These are phyloP conservation scores for Gymnocheta viridis DNA, from an alignment of 2,888 invertebrate species.

Conservation along the genomic window DNA sequence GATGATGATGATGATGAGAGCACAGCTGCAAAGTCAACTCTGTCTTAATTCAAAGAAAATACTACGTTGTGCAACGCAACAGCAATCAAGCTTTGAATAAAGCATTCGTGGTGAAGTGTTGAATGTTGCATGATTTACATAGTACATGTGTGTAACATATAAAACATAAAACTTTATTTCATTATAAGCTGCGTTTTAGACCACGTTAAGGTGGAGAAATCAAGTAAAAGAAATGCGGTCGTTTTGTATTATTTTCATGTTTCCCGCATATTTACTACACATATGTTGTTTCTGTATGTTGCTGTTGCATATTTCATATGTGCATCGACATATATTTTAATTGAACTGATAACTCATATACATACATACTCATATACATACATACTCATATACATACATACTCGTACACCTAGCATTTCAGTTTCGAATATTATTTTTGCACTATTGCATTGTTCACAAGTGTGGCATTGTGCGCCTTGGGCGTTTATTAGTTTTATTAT, in stretches of 20 bases:
- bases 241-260: not conserved
- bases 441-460: not conserved
- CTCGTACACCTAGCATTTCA: no score
- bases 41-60: not conserved
- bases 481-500: slow-evolving; percentile 19
- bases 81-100: not conserved
- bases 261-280: not conserved
- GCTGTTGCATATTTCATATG: not conserved
- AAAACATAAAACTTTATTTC: not conserved
- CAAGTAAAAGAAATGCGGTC: not conserved
- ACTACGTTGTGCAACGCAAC: not conserved
- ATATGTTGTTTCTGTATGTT: not conserved
- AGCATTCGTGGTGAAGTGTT: slow-evolving; percentile 51
- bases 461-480: not conserved
- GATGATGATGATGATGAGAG: not conserved
- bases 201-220: not conserved
- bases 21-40: slow-evolving; percentile 15
- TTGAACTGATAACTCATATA: slow-evolving; percentile 52
- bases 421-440: not conserved
- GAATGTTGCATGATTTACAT: slow-evolving; percentile 6
- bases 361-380: no score
- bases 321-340: slow-evolving; percentile 50
- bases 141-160: no score
- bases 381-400: no score
- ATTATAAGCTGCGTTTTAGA: not conserved